Percentiles rank a stretch among this genome's conserved stretches.
Conservation (phyloP, 2,888 invertebrate genomes). For the Polietes domitor region DNA sequence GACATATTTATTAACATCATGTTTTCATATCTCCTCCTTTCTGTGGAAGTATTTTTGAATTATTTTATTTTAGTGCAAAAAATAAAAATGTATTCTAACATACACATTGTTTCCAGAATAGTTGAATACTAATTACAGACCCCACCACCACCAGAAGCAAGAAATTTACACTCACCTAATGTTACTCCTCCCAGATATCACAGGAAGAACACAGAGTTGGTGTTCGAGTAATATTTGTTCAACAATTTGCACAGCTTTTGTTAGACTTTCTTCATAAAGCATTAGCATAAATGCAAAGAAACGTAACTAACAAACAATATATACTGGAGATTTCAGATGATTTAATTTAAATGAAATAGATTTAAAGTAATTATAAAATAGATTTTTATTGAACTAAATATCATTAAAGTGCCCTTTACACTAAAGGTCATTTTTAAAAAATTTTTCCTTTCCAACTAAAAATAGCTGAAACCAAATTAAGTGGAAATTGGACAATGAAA, state of each 20-base stretch:
- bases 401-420: no score
- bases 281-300: no score
- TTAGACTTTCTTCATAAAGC: background rate
- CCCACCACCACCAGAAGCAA: background rate
- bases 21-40: background rate
- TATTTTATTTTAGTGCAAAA: background rate
- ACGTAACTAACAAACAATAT: no score
- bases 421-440: no score
- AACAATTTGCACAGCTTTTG: slow-evolving; percentile 27
- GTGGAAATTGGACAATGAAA: no score
- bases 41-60: background rate
- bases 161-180: background rate
- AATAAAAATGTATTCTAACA: background rate
- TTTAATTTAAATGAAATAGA: no score
- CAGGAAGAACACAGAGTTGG: background rate
- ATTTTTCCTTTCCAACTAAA: no score
- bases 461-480: no score
- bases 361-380: no score
- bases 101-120: background rate
- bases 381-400: no score
- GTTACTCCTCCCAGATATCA: background rate
- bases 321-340: no score
- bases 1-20: background rate
- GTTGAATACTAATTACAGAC: slow-evolving; percentile 6
- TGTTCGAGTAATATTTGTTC: background rate